Base-by-base conservation (phyloP, 2,113 vertebrate genomes). In the Himantopus leucocephalus region DNA sequence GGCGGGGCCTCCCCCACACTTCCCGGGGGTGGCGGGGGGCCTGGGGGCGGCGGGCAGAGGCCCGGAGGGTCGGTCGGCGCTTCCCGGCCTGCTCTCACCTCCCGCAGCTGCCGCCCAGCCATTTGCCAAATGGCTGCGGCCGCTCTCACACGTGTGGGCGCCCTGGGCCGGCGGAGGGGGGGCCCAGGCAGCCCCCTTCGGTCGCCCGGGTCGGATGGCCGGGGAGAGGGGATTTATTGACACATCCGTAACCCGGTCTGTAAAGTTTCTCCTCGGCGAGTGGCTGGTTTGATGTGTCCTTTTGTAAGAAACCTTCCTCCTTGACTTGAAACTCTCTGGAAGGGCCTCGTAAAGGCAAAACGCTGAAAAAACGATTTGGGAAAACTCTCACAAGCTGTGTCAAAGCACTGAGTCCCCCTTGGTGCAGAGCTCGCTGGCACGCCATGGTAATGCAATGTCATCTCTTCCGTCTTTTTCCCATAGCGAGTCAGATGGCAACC, bases 401-500 rank as follows among this genome's bases (percentile, higher is more conserved):
- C 23, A 17, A 56, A 87, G 80, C 45, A 26, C 48, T 41, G 45
- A 72, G 26, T 21, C 10, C 11, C 12, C 19, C 8, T 16, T 6
- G 59, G 43, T 85, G 47, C 34, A 30, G 68, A 58, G 80, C 34
- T 74, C 4, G 1, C 23, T 41, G 63, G 47, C 50, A 15, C 2
- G 0, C 58, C 0, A 0, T 66, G 47, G 41, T 87, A 96, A 94
- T 78, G 80, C 91, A 60, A 5, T 95, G 85, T 97, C 95, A 93
- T 97, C 62, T 97, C 92, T 98, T 98, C 92, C 11, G 0, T 88
- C 90, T 94, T 83, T 83, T 81, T 77, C 87, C 41, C 37, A 2
- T 56, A 99, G 99, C 83, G 99, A 99, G 97, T 99, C 99, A 35
- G 99, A 99, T 96, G 99, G 99, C 71, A 99, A 99, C 97, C 99